Evolutionary conservation across 1,140 invertebrate genomes (phyloP).

Genomic region (Trichoplusia ni): DNA sequence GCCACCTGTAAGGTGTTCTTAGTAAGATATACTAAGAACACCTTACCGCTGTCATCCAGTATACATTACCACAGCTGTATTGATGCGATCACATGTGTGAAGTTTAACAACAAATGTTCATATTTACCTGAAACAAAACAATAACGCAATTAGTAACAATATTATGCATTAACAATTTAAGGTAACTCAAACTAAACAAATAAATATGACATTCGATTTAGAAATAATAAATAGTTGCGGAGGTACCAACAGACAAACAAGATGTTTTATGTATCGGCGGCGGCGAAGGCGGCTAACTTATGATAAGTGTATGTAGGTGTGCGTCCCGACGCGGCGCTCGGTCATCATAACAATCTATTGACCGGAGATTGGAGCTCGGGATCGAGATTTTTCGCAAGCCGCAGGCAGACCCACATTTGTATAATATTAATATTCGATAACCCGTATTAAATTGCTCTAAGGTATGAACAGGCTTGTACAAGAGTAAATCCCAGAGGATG

Average conservation of each 20-base stretch:
- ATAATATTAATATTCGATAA: slow-evolving; percentile 14
- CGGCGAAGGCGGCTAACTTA: slow-evolving; percentile 18
- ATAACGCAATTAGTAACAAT: background rate
- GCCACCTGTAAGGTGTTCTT: too few species aligned
- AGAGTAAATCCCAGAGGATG: too few species aligned
- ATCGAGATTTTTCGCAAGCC: slow-evolving; percentile 21
- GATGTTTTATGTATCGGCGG: slow-evolving; percentile 14
- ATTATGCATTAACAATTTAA: background rate
- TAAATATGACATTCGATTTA: background rate
- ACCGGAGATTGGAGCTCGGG: slow-evolving; percentile 22
- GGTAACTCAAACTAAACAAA: background rate
- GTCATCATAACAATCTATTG: slow-evolving; percentile 26
- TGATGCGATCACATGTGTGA: background rate
- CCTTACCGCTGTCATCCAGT: background rate
- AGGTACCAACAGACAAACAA: slow-evolving; percentile 7
- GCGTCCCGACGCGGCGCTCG: background rate
- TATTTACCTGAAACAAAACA: slow-evolving; percentile 11
- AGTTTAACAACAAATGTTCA: background rate
- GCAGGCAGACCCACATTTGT: slow-evolving; percentile 1
- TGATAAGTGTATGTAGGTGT: slow-evolving; percentile 23
- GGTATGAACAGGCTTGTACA: too few species aligned
- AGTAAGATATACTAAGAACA: too few species aligned
- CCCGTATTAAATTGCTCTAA: slow-evolving; percentile 3
- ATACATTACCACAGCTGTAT: background rate
- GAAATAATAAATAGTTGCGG: background rate